Evolutionary conservation across 2,888 invertebrate species (phyloP).

Genomic region (Tuta absoluta): DNA sequence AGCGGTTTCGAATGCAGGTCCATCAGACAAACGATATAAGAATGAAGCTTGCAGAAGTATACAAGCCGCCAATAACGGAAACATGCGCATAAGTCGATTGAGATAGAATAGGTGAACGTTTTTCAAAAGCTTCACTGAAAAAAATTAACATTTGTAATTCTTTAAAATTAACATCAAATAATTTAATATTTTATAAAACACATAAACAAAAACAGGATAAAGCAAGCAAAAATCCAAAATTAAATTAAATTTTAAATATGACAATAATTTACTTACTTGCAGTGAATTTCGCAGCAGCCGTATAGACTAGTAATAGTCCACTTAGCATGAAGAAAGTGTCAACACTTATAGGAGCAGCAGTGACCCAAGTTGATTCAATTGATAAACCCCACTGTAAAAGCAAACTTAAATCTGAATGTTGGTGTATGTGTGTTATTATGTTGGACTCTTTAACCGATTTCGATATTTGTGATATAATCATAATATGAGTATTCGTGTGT

Average conservation of each 20-base stretch:
- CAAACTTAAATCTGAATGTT: neutral
- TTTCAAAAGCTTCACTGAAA: slow-evolving; percentile 49
- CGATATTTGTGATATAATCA: no score
- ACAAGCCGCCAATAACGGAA: slow-evolving; percentile 53
- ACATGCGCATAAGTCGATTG: slow-evolving; percentile 56
- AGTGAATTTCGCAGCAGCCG: slow-evolving; percentile 53
- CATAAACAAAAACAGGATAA: no score
- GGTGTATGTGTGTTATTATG: no score
- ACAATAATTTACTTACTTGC: slow-evolving; percentile 59
- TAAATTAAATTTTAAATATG: no score
- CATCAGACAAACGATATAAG: slow-evolving; percentile 51
- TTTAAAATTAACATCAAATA: neutral
- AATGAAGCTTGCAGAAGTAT: slow-evolving; percentile 58
- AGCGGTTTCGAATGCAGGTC: slow-evolving; percentile 64
- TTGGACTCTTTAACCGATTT: no score
- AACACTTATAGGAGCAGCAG: slow-evolving; percentile 73
- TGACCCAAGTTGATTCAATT: slow-evolving; percentile 56
- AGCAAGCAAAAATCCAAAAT: neutral
- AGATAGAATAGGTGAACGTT: slow-evolving; percentile 61
- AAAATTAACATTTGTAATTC: slow-evolving; percentile 11
- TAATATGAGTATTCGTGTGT: no score
- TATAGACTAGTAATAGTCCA: slow-evolving; percentile 61
- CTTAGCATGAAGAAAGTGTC: slow-evolving; percentile 82
- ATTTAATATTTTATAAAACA: neutral
- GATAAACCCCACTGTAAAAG: slow-evolving; percentile 51